Evolutionary conservation across 2,888 invertebrate genomes (phyloP), one percentile per base, ranked within the genome.

Genomic region (Smittia sp.): DNA sequence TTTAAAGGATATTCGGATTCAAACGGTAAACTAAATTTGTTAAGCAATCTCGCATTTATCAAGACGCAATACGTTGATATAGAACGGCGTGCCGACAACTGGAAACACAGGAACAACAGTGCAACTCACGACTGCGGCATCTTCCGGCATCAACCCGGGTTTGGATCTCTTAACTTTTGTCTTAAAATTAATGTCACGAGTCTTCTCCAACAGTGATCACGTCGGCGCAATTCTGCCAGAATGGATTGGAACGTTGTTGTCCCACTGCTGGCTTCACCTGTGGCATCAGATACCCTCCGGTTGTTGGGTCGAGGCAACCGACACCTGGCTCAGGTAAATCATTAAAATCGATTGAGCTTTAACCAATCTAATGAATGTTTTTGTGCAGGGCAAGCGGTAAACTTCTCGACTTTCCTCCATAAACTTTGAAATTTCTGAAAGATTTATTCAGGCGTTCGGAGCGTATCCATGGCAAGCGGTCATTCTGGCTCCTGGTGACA

Each of bases 401-500:
- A 15, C n/a, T 38, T n/a, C n/a, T n/a, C n/a, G n/a, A n/a, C n/a
- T n/a, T n/a, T n/a, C n/a, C n/a, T n/a, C 9, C 32, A 32, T 32
- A 32, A 32, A 32, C 9, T 62, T 62, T 62, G 1, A 62, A 54
- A 2, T 62, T 22, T 20, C 24, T 22, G 2, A 1, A 83, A 82
- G 75, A 38, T 9, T 9, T 11, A 38, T 38, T 38, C 11, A 46
- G 46, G n/a, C 58, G 3, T 89, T 85, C 77, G 91, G 90, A 13
- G 88, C 88, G 76, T 90, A 86, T 80, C 91, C 91, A 1, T 92
- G 91, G 91, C 88, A 88, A 83, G 89, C 88, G 73, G 81, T 88
- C 0, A 81, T 89, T 65, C 79, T 89, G 22, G 85, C 86, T 1
- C 84, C 24, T 22, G 84, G 84, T 76, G 88, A 88, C 77, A 85